Conservation (phyloP, 2,888 invertebrate genomes). For the Protodeltote pygarga region DNA sequence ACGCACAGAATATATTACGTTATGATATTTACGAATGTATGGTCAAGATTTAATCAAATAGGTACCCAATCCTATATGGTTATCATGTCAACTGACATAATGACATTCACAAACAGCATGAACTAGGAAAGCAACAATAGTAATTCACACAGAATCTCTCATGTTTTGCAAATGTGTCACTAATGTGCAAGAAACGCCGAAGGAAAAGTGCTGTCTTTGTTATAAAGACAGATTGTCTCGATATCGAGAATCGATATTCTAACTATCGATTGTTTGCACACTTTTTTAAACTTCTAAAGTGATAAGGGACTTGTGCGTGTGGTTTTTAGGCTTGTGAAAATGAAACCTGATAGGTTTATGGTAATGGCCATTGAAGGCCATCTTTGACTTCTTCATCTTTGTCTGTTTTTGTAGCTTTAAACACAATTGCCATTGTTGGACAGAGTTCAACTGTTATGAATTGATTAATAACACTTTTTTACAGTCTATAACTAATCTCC, state of each 20-base stretch:
- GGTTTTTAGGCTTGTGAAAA: slow-evolving; percentile 36
- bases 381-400: too few relatives aligned
- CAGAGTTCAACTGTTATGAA: too few relatives aligned
- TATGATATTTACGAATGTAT: too few relatives aligned
- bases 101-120: not conserved
- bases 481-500: too few relatives aligned
- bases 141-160: slow-evolving; percentile 49
- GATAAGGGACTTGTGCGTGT: slow-evolving; percentile 35
- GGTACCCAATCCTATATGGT: too few relatives aligned
- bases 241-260: slow-evolving; percentile 45
- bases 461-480: too few relatives aligned
- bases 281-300: slow-evolving; percentile 34
- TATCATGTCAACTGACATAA: slow-evolving; percentile 16
- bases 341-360: slow-evolving; percentile 33
- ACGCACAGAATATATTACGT: too few relatives aligned
- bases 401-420: slow-evolving; percentile 3
- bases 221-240: slow-evolving; percentile 45
- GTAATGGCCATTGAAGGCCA: slow-evolving; percentile 24
- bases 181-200: slow-evolving; percentile 31
- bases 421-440: slow-evolving; percentile 21
- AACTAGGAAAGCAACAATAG: slow-evolving; percentile 54
- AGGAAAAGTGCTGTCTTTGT: slow-evolving; percentile 52
- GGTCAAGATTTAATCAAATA: too few relatives aligned
- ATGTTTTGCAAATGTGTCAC: slow-evolving; percentile 44
- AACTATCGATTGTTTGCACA: slow-evolving; percentile 41